Evolutionary conservation across 1,140 invertebrate genomes (phyloP).

Genomic region (Chironomus tepperi): DNA sequence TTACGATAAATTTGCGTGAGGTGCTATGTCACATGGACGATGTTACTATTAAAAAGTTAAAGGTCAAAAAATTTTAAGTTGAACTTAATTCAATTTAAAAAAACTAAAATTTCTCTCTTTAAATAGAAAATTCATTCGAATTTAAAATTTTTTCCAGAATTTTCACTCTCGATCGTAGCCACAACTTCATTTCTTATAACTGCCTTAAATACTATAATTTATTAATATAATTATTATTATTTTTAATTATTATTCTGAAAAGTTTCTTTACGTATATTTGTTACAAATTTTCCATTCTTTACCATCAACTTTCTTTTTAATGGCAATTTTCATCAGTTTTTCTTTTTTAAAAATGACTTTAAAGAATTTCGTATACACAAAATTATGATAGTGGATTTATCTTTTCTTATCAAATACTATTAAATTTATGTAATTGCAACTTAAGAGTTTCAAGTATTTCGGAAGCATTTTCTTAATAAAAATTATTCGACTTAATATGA

Average conservation of each 20-base stretch:
- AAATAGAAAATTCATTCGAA: no score
- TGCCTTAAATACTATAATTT: not conserved
- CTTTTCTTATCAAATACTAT: not conserved
- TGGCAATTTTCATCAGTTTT: not conserved
- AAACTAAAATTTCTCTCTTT: no score
- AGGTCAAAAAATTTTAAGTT: no score
- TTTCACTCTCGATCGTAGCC: not conserved
- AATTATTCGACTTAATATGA: not conserved
- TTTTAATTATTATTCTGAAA: not conserved
- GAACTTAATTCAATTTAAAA: no score
- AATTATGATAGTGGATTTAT: not conserved
- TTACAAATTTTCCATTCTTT: conserved; percentile 18
- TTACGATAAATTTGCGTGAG: no score
- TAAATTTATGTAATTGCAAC: not conserved
- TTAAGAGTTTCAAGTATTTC: not conserved
- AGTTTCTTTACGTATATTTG: conserved; percentile 10
- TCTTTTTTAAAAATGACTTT: not conserved
- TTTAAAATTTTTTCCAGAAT: not conserved
- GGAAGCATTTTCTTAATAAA: conserved; percentile 4
- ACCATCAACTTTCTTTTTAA: not conserved
- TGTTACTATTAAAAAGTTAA: no score
- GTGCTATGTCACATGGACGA: no score
- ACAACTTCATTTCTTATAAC: no score
- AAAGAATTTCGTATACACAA: conserved; percentile 14
- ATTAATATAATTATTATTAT: not conserved